Conservation (phyloP, 2,797 vertebrate species). For the Poecilia wingei region DNA sequence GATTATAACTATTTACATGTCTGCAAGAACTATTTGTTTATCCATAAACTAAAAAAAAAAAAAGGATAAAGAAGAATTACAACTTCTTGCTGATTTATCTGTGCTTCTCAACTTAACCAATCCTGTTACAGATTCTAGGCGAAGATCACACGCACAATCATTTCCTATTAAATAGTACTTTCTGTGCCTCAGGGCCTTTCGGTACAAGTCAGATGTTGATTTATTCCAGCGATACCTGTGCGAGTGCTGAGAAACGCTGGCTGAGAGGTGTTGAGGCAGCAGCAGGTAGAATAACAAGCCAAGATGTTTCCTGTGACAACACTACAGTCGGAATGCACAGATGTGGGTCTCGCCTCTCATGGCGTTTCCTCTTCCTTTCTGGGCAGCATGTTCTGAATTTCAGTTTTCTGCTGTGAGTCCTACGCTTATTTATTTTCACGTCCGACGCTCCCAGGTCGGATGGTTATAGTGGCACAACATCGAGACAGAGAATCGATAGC, state of each 20-base stretch:
- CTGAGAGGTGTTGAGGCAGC: background rate
- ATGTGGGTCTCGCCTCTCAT: conserved; percentile 3
- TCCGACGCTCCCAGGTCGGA: conserved; percentile 59
- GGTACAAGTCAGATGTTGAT: background rate
- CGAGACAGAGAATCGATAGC: conserved; percentile 71
- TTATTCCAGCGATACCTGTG: background rate
- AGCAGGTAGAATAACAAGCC: conserved; percentile 3
- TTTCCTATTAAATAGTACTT: conserved; percentile 1
- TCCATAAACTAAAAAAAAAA: background rate
- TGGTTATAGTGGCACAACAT: conserved; percentile 64
- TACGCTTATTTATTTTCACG: conserved; percentile 21
- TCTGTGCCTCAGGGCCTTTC: background rate
- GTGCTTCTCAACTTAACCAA: background rate
- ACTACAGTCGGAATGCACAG: background rate
- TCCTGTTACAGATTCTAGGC: background rate
- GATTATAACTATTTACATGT: background rate
- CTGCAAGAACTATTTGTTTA: background rate
- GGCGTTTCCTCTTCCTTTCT: conserved; percentile 11
- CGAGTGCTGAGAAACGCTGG: background rate
- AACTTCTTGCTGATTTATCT: background rate
- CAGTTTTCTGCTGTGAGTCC: conserved; percentile 35
- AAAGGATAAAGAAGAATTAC: background rate
- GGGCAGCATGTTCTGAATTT: conserved; percentile 34
- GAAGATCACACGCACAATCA: background rate
- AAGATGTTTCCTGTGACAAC: conserved; percentile 3